Evolutionary conservation across 2,113 vertebrate species (phyloP), one percentile per base, ranked within the genome.

Genomic region (Nesoenas mayeri): DNA sequence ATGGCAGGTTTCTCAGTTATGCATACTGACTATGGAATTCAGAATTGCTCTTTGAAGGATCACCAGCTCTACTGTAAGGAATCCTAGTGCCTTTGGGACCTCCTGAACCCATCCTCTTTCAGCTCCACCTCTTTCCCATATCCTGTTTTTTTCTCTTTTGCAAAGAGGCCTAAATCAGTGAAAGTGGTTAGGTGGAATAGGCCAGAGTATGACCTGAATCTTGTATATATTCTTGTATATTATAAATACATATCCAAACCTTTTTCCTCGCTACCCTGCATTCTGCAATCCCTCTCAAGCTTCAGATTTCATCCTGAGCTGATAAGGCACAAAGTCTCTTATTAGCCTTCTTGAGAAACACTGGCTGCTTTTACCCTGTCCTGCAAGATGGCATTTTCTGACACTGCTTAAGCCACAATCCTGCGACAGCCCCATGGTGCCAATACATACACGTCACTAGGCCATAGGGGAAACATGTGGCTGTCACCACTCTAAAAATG

Each of bases 401-500:
- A 40, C 51, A 60, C 25, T 86, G 10, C 56, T 86, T 86, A 69
- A 80, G 47, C 48, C 32, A 25, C 64, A 86, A 3, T 62, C 25
- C 60, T 92, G 69, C 31, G 84, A 5, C 47, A 62, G 64, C 42
- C 40, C 42, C 34, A 0, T 89, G 69, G 64, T 91, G 69, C 80
- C 92, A 78, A 9, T 48, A 26, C 1, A 2, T 95, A 25, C 80
- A 61, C 36, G 51, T 92, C 72, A 17, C 77, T 78, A 25, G 80
- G 56, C 80, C 16, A 11, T 42, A 42, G 58, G 56, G 65, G 15
- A 91, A 80, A 81, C 64, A 70, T 78, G 87, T 6, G 6, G 73
- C 89, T 91, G 64, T 92, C 87, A 70, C 72, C 77, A 93, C 71
- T 77, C 69, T 54, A 73, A 91, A 91, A 95, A 88, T 86, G 91